Evolutionary conservation across 1,140 invertebrate species (phyloP), one percentile per base, ranked within the genome.

Genomic region (Anastrepha obliqua): DNA sequence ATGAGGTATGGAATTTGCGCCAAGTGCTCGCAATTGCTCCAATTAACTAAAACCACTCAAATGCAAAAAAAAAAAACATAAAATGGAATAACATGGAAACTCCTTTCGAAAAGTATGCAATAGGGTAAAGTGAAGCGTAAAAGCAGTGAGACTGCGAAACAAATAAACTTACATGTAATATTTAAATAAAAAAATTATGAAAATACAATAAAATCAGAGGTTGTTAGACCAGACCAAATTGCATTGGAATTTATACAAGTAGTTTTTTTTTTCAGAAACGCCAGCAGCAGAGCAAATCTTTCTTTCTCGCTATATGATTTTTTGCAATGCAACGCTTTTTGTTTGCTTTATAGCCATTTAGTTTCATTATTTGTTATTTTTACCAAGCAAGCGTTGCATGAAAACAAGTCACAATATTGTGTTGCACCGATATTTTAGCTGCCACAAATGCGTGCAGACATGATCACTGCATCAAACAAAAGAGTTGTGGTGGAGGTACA

Each of bases 371-470:
- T 74, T 51, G 70, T 81, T 81, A 81, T 81, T 29, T 55, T 55
- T 81, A n/a, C 74, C 74, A 55, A 44, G 74, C 74, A 81, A 29
- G n/a, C 55, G 74, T 81, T 81, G 74, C 74, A 81, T 29, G 74
- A 78, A 78, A 78, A n/a, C 47, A n/a, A 81, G 74, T 55, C 74
- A 81, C 74, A 81, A 81, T 81, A 55, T 81, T 81, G 29, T 81
- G 74, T 81, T 81, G 74, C 44, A 81, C 55, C 55, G 74, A 81
- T 58, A 81, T 81, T 29, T 58, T 81, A 81, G 47, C 17, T 47
- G n/a, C 74, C 74, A 58, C n/a, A 81, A 78, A 51, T 81, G 74
- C 47, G 47, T 81, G 74, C 70, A n/a, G 29, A 4, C 7, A 39
- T 39, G 42, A 70, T 70, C 65, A 70, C 65, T 44, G 11, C 39